phyloP scores from a whole-genome alignment of 2,797 vertebrate species.

The Chloroceryle inda region DNA sequence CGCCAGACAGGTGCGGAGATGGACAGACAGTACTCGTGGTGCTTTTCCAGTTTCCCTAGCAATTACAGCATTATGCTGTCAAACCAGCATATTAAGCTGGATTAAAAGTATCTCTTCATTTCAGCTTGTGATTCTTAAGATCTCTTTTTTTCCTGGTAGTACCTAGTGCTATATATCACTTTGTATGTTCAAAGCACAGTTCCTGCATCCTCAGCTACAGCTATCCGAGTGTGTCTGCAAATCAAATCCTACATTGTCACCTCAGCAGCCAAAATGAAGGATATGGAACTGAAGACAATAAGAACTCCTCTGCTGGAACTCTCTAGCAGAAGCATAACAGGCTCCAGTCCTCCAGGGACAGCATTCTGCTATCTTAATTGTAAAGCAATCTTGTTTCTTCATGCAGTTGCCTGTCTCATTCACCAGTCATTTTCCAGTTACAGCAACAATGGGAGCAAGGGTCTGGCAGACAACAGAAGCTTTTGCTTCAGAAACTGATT shows the following conservation, averaged over 20 bases:
- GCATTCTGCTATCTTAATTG: neutral
- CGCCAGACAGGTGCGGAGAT: neutral
- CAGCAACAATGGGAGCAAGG: neutral
- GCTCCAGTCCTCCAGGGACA: neutral
- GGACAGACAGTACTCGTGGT: neutral
- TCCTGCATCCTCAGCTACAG: neutral
- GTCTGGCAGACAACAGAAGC: neutral
- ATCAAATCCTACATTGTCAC: neutral
- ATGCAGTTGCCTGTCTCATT: neutral
- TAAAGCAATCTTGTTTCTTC: slow-evolving; percentile 4
- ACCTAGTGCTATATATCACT: neutral
- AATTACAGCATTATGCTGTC: neutral
- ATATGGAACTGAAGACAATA: neutral
- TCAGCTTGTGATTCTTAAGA: neutral
- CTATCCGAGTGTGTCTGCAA: neutral
- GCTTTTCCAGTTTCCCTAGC: neutral
- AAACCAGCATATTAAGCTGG: neutral
- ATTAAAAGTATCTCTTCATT: neutral
- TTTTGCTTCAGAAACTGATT: slow-evolving; percentile 32
- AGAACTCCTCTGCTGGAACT: neutral
- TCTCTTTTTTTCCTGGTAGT: neutral
- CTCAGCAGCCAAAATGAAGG: neutral
- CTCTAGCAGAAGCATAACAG: slow-evolving; percentile 1
- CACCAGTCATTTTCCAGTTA: slow-evolving; percentile 11
- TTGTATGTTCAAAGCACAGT: neutral